A percentile compares a stretch with the other conserved stretches of the same genome.
Evolutionary conservation across 2,113 vertebrate genomes (phyloP).

Genomic region (Gila orcuttii): DNA sequence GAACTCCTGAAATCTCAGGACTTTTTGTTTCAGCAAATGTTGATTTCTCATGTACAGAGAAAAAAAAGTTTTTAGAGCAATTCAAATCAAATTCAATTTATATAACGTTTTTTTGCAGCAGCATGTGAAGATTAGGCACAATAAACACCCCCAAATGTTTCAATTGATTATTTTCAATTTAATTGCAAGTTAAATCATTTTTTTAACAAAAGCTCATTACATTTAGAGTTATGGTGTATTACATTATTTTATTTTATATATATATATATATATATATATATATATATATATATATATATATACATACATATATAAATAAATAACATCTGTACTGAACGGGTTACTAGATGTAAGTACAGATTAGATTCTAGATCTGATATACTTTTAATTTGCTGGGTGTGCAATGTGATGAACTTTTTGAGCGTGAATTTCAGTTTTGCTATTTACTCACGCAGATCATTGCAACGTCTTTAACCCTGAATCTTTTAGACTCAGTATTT

Average conservation of each 20-base stretch:
- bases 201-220: neutral
- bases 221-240: neutral
- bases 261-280: too few species aligned
- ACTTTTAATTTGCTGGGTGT: neutral
- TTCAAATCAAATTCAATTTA: neutral
- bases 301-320: too few species aligned
- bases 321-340: neutral
- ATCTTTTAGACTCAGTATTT: neutral
- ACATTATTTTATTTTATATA: too few species aligned
- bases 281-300: too few species aligned
- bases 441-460: neutral
- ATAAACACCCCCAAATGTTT: neutral
- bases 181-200: neutral
- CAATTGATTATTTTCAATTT: neutral
- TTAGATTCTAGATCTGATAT: neutral
- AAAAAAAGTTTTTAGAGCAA: neutral
- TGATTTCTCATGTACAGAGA: slow-evolving; percentile 1
- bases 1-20: neutral
- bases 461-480: neutral
- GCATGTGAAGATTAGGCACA: neutral
- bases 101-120: neutral
- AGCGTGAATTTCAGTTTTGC: neutral
- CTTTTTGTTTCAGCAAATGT: neutral
- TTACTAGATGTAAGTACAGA: neutral
- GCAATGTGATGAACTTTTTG: neutral